phyloP scores from a whole-genome alignment of 1,140 invertebrate species.

The Meloidogyne hapla region DNA sequence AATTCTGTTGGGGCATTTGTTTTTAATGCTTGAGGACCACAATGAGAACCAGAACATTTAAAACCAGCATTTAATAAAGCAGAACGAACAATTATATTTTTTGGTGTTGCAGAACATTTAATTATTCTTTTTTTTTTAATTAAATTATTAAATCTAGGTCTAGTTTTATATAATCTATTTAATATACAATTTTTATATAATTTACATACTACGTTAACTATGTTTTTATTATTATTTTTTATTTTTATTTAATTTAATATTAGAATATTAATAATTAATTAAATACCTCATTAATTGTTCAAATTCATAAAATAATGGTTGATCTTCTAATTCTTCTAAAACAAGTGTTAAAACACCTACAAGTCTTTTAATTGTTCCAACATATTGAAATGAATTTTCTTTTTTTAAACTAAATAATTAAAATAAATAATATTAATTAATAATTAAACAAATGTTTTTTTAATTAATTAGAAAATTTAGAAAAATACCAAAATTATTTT shows the following conservation, averaged over 20 bases:
- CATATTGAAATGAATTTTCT: constrained; percentile 43
- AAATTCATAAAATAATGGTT: constrained; percentile 80
- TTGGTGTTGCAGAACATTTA: constrained; percentile 46
- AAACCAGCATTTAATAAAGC: constrained; percentile 90
- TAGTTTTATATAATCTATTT: too few species aligned
- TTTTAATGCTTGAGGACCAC: constrained; percentile 82
- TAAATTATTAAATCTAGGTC: too few species aligned
- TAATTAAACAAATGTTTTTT: neutral
- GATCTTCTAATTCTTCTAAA: constrained; percentile 76
- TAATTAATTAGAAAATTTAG: neutral
- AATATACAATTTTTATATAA: too few species aligned
- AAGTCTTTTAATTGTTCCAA: constrained; percentile 75
- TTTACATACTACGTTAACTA: too few species aligned
- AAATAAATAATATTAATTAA: neutral
- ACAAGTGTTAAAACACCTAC: constrained; percentile 69
- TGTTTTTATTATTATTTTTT: too few species aligned
- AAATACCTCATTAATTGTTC: constrained; percentile 54
- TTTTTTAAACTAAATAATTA: constrained; percentile 65
- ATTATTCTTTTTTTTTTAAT: too few species aligned
- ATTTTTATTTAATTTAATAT: too few species aligned
- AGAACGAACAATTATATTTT: constrained; percentile 70
- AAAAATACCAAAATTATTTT: too few species aligned
- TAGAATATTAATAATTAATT: too few species aligned
- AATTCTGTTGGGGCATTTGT: constrained; percentile 82
- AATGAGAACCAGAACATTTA: constrained; percentile 86